Conservation (phyloP, 1,140 invertebrate genomes). For the Apis florea region DNA sequence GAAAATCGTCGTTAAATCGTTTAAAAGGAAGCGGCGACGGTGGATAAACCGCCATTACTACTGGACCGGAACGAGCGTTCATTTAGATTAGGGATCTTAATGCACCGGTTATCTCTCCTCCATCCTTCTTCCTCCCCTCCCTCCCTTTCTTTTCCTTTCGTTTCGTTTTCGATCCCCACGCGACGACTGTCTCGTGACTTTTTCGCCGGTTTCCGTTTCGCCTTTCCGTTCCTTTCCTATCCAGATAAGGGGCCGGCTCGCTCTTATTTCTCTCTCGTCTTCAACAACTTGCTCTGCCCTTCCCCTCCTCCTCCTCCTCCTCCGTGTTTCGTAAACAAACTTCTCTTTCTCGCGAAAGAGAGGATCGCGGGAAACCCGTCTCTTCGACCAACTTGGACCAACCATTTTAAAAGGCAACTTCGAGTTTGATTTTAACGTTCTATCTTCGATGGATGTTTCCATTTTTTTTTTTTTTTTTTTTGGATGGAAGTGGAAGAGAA, state of each 20-base stretch:
- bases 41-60: slow-evolving; percentile 49
- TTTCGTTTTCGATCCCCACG: slow-evolving; percentile 18
- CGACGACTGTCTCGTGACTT: slow-evolving; percentile 45
- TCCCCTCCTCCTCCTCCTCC: too few species aligned
- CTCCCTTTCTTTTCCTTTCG: not conserved
- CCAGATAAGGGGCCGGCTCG: slow-evolving; percentile 57
- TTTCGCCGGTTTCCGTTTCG: slow-evolving; percentile 46
- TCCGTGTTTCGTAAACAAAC: slow-evolving; percentile 12
- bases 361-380: not conserved
- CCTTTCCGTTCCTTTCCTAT: slow-evolving; percentile 56
- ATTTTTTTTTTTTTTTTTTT: too few species aligned
- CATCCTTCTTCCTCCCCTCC: too few species aligned
- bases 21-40: slow-evolving; percentile 37
- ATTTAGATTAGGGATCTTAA: slow-evolving; percentile 70
- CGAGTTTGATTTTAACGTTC: too few species aligned
- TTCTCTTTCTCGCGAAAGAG: slow-evolving; percentile 21
- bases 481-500: too few species aligned
- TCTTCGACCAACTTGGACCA: too few species aligned
- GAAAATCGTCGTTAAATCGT: slow-evolving; percentile 57
- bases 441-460: too few species aligned
- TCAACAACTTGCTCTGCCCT: slow-evolving; percentile 40
- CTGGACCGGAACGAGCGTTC: slow-evolving; percentile 66
- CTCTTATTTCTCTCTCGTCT: slow-evolving; percentile 62
- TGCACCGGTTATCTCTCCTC: slow-evolving; percentile 61
- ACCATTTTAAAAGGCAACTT: too few species aligned